These are phyloP conservation scores for Drosophila merina DNA, from an alignment of 2,888 invertebrate genomes.

Conservation along the genomic window DNA sequence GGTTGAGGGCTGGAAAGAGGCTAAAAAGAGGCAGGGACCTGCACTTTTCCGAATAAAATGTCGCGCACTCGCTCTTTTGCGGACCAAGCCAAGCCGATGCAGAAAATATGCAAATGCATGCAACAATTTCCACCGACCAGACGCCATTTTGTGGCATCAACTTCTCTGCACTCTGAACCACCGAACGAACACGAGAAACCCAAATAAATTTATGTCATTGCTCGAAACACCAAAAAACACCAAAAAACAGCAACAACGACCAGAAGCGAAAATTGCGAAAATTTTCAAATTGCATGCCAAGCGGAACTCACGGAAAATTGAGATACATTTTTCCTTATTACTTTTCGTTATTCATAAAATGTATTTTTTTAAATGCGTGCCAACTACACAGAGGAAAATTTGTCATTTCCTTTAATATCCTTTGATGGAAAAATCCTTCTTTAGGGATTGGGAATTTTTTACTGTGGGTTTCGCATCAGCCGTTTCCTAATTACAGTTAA, in stretches of 20 bases:
- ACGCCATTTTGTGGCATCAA: slow-evolving; percentile 54
- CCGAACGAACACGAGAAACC: slow-evolving; percentile 52
- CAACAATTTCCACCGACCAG: slow-evolving; percentile 45
- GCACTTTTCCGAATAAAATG: slow-evolving; percentile 67
- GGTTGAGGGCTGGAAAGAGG: neutral
- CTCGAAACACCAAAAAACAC: slow-evolving; percentile 35
- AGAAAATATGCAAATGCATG: slow-evolving; percentile 68
- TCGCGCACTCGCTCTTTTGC: slow-evolving; percentile 56
- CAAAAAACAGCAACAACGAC: slow-evolving; percentile 27
- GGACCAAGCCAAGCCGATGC: slow-evolving; percentile 53
- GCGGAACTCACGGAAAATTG: slow-evolving; percentile 50
- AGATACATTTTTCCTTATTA: slow-evolving; percentile 43
- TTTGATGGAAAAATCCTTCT: neutral
- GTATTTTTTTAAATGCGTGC: neutral
- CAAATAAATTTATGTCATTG: slow-evolving; percentile 65
- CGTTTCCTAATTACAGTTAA: slow-evolving; percentile 50
- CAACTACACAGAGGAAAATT: slow-evolving; percentile 4
- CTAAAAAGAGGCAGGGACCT: slow-evolving; percentile 7
- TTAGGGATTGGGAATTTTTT: neutral
- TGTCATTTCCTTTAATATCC: neutral
- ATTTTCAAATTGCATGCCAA: slow-evolving; percentile 48
- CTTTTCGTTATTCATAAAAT: slow-evolving; percentile 16
- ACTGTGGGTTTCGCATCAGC: slow-evolving; percentile 23
- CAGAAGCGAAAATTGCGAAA: slow-evolving; percentile 39
- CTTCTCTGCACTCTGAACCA: slow-evolving; percentile 25